phyloP scores from a whole-genome alignment of 2,888 invertebrate genomes.

The Geotrupes spiniger region DNA sequence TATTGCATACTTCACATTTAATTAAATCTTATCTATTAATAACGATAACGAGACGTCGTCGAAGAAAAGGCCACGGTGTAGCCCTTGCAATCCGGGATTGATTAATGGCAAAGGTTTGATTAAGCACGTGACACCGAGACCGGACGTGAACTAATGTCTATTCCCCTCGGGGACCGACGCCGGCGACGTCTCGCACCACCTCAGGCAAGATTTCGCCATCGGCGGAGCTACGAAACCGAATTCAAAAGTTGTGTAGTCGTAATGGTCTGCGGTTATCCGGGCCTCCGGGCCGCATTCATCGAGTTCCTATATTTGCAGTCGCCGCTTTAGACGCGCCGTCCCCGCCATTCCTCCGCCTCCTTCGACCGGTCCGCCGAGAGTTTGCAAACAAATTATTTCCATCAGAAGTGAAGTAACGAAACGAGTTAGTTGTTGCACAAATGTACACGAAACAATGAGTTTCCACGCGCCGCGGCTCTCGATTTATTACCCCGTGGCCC shows the following conservation, averaged over 20 bases:
- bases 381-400: slow-evolving; percentile 6
- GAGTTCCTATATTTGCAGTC: not conserved
- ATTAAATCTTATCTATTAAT: too few relatives aligned
- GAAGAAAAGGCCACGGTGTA: too few relatives aligned
- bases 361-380: not conserved
- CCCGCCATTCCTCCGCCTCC: not conserved
- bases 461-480: too few relatives aligned
- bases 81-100: slow-evolving; percentile 20
- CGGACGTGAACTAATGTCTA: slow-evolving; percentile 43
- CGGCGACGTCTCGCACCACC: slow-evolving; percentile 10
- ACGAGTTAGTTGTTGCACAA: too few relatives aligned
- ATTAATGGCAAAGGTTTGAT: slow-evolving; percentile 45
- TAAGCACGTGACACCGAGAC: slow-evolving; percentile 43
- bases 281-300: slow-evolving; percentile 13
- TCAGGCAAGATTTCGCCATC: slow-evolving; percentile 17
- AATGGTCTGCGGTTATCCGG: slow-evolving; percentile 22
- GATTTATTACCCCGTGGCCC: too few relatives aligned
- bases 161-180: slow-evolving; percentile 26
- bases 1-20: too few relatives aligned
- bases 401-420: not conserved
- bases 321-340: not conserved
- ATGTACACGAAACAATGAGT: too few relatives aligned
- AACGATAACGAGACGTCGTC: too few relatives aligned
- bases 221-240: slow-evolving; percentile 7
- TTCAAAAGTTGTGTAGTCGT: slow-evolving; percentile 26